Conservation (phyloP, 2,888 invertebrate species). For the Rotaria socialis region DNA sequence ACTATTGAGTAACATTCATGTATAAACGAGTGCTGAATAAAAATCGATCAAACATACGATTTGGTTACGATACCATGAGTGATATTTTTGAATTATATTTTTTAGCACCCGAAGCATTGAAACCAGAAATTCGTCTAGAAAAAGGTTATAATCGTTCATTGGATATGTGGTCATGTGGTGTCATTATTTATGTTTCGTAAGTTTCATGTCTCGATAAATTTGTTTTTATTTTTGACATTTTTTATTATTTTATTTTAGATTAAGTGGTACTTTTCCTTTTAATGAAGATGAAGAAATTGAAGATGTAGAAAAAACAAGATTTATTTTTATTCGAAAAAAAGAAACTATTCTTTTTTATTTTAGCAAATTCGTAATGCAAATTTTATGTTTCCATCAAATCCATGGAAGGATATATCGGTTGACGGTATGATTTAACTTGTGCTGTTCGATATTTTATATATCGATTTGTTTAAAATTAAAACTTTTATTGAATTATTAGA, state of each 20-base stretch:
- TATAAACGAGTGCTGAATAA: background rate
- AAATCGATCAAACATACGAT: background rate
- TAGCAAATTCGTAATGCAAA: conserved; percentile 94
- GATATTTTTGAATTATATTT: background rate
- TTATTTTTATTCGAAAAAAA: background rate
- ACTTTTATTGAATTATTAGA: conserved; percentile 50
- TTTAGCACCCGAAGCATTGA: conserved; percentile 64
- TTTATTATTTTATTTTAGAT: conserved; percentile 62
- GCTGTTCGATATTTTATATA: background rate
- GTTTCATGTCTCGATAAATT: background rate
- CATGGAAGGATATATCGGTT: conserved; percentile 91
- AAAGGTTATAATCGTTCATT: conserved; percentile 96
- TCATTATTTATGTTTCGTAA: conserved; percentile 83
- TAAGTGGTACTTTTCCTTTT: conserved; percentile 97
- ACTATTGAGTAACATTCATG: no score
- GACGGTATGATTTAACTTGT: conserved; percentile 66
- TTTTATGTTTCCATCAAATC: conserved; percentile 97
- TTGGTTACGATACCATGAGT: background rate
- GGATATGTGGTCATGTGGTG: conserved; percentile 99
- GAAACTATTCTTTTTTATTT: background rate
- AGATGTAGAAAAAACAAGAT: conserved; percentile 57
- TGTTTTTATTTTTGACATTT: background rate
- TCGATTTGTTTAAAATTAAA: background rate
- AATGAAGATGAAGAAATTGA: conserved; percentile 99
- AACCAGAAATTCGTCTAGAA: conserved; percentile 89